Conservation (phyloP, 2,797 vertebrate genomes). For the Borostomias antarcticus region DNA sequence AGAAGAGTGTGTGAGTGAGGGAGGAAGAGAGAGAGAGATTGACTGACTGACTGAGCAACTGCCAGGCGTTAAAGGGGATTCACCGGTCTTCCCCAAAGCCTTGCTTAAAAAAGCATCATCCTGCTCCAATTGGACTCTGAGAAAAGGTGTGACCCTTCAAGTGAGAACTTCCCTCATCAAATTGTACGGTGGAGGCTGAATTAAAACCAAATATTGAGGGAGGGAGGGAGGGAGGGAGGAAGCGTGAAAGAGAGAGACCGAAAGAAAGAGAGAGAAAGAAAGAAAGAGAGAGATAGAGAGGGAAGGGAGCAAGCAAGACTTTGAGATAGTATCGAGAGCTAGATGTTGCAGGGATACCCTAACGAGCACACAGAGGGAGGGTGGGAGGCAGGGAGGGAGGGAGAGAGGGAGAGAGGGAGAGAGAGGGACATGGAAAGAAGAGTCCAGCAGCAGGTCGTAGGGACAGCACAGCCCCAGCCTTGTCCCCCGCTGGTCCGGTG, state of each 20-base stretch:
- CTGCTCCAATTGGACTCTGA: slow-evolving; percentile 42
- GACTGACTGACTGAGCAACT: neutral
- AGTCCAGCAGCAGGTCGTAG: neutral
- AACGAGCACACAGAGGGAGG: too few relatives aligned
- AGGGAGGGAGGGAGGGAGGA: neutral
- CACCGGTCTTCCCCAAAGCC: slow-evolving; percentile 41
- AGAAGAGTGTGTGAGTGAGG: neutral
- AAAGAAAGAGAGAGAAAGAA: neutral
- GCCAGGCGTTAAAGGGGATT: slow-evolving; percentile 49
- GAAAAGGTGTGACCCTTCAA: slow-evolving; percentile 1
- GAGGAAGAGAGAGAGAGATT: slow-evolving; percentile 12
- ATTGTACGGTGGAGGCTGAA: neutral
- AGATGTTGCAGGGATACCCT: neutral
- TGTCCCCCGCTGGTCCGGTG: neutral
- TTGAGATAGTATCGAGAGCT: neutral
- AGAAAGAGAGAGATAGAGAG: neutral
- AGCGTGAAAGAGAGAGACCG: neutral
- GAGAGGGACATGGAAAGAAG: neutral
- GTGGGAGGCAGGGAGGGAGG: neutral
- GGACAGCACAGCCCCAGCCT: neutral
- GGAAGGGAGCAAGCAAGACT: neutral
- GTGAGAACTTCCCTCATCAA: neutral
- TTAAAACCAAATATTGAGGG: neutral
- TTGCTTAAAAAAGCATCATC: slow-evolving; percentile 57
- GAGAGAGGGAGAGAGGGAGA: neutral